Evolutionary conservation across 23 tunicate genomes (phyloP).

Genomic region (Trididemnum nubilum): DNA sequence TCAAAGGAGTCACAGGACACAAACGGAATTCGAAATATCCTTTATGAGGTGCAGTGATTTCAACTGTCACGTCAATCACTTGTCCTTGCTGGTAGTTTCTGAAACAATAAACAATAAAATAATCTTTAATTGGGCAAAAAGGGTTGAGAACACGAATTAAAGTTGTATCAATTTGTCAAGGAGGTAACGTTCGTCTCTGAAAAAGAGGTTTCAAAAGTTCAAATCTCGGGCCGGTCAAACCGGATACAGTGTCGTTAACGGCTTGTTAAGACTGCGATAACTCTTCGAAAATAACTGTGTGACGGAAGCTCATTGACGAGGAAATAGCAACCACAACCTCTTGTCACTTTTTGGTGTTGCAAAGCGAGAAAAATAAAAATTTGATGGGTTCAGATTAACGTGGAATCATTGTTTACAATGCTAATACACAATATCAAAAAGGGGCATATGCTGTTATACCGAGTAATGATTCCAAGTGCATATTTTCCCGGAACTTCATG

Average conservation of each 20-base stretch:
- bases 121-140: background rate
- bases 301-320: too few species aligned
- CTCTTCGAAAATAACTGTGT: too few species aligned
- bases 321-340: too few species aligned
- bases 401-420: background rate
- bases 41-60: conserved; percentile 57
- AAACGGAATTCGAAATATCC: conserved; percentile 64
- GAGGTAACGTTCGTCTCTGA: too few species aligned
- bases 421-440: too few species aligned
- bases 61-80: conserved; percentile 37
- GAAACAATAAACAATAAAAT: background rate
- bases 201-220: too few species aligned
- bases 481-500: conserved; percentile 87
- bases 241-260: too few species aligned
- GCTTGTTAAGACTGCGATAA: too few species aligned
- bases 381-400: background rate
- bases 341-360: too few species aligned
- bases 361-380: background rate
- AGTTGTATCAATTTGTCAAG: too few species aligned
- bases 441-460: conserved; percentile 22
- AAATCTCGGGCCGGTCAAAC: too few species aligned
- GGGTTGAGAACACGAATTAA: too few species aligned
- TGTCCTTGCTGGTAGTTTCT: conserved; percentile 42
- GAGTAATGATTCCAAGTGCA: conserved; percentile 74
- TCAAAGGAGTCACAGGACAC: conserved; percentile 58